Percentiles rank a stretch among this genome's conserved stretches.
Evolutionary conservation across 2,113 vertebrate species (phyloP).

Genomic region (Puntigrus tetrazona): DNA sequence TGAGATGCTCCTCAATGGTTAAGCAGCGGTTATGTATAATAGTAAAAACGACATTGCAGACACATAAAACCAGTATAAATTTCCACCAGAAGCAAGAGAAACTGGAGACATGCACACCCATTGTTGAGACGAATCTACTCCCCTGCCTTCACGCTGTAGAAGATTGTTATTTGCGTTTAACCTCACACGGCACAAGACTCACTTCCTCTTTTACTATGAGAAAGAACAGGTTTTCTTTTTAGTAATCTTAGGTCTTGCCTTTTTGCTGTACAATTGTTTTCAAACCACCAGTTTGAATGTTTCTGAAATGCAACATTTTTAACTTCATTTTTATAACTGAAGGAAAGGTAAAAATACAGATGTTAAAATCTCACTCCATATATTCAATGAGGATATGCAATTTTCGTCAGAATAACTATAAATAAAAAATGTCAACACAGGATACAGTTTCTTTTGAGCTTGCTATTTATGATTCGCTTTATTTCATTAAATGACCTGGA

Average conservation of each 20-base stretch:
- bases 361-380: neutral
- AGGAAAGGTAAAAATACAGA: neutral
- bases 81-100: neutral
- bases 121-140: neutral
- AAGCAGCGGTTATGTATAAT: conserved; percentile 35
- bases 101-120: neutral
- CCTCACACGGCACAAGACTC: neutral
- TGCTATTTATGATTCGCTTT: neutral
- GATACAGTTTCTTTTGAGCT: neutral
- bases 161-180: neutral
- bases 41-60: conserved; percentile 13
- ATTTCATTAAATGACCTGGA: neutral
- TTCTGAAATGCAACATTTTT: neutral
- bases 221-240: neutral
- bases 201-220: conserved; percentile 9
- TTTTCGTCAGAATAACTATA: neutral
- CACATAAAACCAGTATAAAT: conserved; percentile 4
- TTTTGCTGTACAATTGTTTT: neutral
- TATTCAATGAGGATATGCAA: neutral
- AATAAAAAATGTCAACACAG: neutral
- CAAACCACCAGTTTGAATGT: neutral
- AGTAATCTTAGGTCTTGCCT: neutral
- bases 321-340: neutral
- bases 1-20: conserved; percentile 40
- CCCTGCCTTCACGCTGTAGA: neutral